Conservation (phyloP, 2,888 invertebrate genomes). For the Oxycera nigricornis region DNA sequence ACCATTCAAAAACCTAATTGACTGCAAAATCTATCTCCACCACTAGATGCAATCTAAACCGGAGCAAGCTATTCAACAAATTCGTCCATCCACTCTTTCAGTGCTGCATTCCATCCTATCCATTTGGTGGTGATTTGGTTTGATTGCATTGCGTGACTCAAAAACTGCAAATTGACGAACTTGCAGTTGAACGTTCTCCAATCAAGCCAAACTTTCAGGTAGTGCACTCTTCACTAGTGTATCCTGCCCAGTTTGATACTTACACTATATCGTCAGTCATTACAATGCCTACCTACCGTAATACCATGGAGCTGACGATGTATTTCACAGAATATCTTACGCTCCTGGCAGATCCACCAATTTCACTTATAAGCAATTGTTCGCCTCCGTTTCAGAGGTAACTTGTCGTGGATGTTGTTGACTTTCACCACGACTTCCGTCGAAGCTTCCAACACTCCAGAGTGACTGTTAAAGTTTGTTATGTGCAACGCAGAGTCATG, state of each 20-base stretch:
- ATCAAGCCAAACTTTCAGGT: background rate
- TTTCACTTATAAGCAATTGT: background rate
- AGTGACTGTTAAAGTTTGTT: background rate
- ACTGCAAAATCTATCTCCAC: too few relatives aligned
- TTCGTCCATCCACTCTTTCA: background rate
- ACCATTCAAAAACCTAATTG: too few relatives aligned
- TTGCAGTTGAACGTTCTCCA: background rate
- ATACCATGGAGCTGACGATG: background rate
- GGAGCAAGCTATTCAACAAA: too few relatives aligned
- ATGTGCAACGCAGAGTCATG: background rate
- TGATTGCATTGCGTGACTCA: slow-evolving; percentile 18
- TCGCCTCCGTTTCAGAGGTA: background rate
- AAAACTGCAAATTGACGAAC: background rate
- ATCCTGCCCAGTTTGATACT: background rate
- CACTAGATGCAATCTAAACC: too few relatives aligned
- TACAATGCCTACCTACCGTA: background rate
- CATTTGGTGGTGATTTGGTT: background rate
- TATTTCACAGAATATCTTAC: background rate
- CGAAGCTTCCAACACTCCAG: too few relatives aligned
- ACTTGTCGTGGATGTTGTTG: background rate
- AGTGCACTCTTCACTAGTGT: background rate
- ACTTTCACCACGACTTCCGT: background rate
- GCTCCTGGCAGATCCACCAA: background rate
- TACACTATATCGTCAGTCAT: too few relatives aligned
- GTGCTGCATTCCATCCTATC: background rate